Base-by-base conservation (phyloP, 2,113 vertebrate species). In the Nycticryphes semicollaris region DNA sequence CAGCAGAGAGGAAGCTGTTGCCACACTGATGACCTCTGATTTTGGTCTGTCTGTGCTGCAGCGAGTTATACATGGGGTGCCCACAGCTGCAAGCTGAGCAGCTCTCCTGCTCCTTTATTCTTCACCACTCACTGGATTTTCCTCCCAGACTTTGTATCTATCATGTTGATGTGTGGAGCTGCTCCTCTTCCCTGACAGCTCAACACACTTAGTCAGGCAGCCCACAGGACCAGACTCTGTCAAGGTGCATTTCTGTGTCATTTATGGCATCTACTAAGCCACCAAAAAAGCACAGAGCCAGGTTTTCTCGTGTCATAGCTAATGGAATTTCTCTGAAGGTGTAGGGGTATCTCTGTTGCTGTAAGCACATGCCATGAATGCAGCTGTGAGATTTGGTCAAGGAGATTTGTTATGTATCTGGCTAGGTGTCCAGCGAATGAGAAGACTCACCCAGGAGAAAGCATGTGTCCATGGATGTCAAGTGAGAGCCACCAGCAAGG, bases 291-390 rank as follows among this genome's bases (percentile, higher is more conserved):
- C 57, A 41, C 20, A 35, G 82, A 51, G 43, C 5, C n/a, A 66
- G 8, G 56, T 67, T 64, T 60, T 67, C 53, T n/a, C 0, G 0
- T 37, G 30, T 13, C 0, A 0, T 12, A 79, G 47, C 28, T 81
- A 30, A 39, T 59, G 43, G 48, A 22, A 48, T 67, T 73, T 79
- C 56, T 33, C 60, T 51, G 48, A 79, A 79, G 78, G 27, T 21
- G 48, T 24, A n/a, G 77, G 33, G 8, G 25, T 18, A 18, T 84
- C 15, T 68, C 62, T 4, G 13, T 17, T 35, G 50, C 50, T 57
- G 30, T 15, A 31, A 76, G 50, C 33, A 33, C 24, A 47, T 0
- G 0, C 31, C 68, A 18, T n/a, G n/a, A 57, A 63, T 63, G 53
- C 28, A 63, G 18, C 72, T 74, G 54, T 23, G 9, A 63, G 76